These are phyloP conservation scores for Leucophenga montana DNA, from an alignment of 2,888 invertebrate species.

Conservation along the genomic window DNA sequence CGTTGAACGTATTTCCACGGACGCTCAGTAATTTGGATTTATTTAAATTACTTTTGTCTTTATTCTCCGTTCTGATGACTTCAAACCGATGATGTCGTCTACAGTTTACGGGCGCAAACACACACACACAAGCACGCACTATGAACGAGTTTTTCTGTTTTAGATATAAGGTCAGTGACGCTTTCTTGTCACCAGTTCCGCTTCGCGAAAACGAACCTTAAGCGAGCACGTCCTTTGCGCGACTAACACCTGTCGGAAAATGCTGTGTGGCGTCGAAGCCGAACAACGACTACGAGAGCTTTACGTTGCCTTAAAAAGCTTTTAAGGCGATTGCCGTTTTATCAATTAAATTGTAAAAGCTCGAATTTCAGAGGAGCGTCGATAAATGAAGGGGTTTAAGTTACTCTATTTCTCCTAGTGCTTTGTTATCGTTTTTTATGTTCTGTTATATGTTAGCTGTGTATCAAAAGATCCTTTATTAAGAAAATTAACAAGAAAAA, in stretches of 20 bases:
- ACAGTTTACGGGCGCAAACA: background rate
- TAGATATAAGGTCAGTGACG: background rate
- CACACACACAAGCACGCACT: slow-evolving; percentile 9
- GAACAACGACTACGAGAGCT: slow-evolving; percentile 4
- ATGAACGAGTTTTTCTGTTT: slow-evolving; percentile 2
- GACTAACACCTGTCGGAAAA: slow-evolving; percentile 64
- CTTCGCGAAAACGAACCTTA: slow-evolving; percentile 50
- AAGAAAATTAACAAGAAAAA: no score
- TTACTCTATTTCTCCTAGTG: background rate
- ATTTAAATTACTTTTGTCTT: no score
- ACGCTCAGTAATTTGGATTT: no score
- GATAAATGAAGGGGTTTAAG: no score
- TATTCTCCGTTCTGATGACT: no score
- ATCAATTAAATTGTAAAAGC: slow-evolving; percentile 56
- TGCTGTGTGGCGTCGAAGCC: background rate
- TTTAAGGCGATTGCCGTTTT: slow-evolving; percentile 47
- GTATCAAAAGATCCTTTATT: no score
- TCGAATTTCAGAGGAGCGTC: background rate
- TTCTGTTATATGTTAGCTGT: no score
- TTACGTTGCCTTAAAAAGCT: slow-evolving; percentile 34
- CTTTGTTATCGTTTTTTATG: no score
- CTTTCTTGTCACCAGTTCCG: background rate
- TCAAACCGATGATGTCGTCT: no score
- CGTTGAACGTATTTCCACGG: no score
- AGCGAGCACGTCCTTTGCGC: slow-evolving; percentile 56